Conservation (phyloP, 2,797 vertebrate species). For the Sylvia borin region DNA sequence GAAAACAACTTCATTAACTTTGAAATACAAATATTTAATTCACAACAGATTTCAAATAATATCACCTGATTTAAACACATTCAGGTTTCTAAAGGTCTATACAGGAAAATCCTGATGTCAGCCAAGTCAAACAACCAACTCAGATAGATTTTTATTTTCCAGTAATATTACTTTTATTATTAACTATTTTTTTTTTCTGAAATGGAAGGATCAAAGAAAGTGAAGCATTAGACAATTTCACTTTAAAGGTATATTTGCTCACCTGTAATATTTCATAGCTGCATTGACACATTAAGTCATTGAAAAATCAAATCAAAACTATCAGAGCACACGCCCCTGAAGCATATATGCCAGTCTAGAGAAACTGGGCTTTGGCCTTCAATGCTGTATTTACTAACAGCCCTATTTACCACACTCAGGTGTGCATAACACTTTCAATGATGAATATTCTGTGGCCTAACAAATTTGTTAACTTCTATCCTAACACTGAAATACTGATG, state of each 20-base stretch:
- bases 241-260: neutral
- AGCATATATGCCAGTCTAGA: neutral
- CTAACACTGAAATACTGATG: neutral
- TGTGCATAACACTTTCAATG: neutral
- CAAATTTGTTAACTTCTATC: neutral
- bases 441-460: neutral
- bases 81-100: neutral
- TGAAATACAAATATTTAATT: neutral
- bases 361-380: neutral
- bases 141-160: neutral
- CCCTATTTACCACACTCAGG: neutral
- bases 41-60: neutral
- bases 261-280: neutral
- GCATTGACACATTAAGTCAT: neutral
- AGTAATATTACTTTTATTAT: neutral
- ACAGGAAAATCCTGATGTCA: neutral
- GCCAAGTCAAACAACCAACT: neutral
- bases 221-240: neutral
- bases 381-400: neutral
- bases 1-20: neutral
- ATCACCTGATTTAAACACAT: neutral
- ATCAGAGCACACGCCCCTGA: accelerated
- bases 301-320: neutral
- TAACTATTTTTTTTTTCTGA: neutral
- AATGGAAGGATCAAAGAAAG: neutral